Conservation (phyloP, 2,113 vertebrate species). For the Crotalus helleri region DNA sequence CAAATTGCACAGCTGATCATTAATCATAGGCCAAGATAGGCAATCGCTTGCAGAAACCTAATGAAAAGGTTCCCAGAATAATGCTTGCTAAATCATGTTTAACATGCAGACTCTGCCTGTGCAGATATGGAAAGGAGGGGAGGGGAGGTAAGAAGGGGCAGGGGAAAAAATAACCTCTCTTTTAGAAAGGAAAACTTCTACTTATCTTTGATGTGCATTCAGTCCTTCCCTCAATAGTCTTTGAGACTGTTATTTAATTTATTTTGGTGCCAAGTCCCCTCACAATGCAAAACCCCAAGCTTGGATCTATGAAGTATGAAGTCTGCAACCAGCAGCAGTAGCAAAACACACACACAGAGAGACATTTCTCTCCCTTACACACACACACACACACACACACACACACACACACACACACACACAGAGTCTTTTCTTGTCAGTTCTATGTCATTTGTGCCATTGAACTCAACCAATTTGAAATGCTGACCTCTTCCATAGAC, state of each 20-base stretch:
- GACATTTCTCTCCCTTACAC: not conserved
- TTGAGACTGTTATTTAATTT: slow-evolving; percentile 88
- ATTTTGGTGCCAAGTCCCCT: slow-evolving; percentile 79
- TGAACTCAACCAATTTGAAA: slow-evolving; percentile 84
- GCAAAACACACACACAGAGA: not conserved
- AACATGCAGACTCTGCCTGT: slow-evolving; percentile 79
- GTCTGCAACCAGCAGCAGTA: slow-evolving; percentile 68
- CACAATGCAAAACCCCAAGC: slow-evolving; percentile 74
- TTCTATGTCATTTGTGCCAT: slow-evolving; percentile 83
- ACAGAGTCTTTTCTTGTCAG: slow-evolving; percentile 80
- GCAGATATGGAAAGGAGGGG: slow-evolving; percentile 74
- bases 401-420: not conserved
- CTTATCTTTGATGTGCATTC: slow-evolving; percentile 91
- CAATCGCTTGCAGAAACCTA: slow-evolving; percentile 71
- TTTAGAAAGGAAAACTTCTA: slow-evolving; percentile 86
- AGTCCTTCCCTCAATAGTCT: slow-evolving; percentile 79
- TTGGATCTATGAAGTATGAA: slow-evolving; percentile 76
- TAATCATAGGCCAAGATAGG: slow-evolving; percentile 85
- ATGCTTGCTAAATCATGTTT: slow-evolving; percentile 82
- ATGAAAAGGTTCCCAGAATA: slow-evolving; percentile 77
- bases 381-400: not conserved
- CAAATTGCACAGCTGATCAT: slow-evolving; percentile 85
- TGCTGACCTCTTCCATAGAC: slow-evolving; percentile 81
- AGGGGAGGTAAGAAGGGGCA: slow-evolving; percentile 60
- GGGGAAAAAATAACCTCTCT: slow-evolving; percentile 71